These are phyloP conservation scores for Ctena decussata DNA, from an alignment of 2,888 invertebrate species.

Conservation along the genomic window DNA sequence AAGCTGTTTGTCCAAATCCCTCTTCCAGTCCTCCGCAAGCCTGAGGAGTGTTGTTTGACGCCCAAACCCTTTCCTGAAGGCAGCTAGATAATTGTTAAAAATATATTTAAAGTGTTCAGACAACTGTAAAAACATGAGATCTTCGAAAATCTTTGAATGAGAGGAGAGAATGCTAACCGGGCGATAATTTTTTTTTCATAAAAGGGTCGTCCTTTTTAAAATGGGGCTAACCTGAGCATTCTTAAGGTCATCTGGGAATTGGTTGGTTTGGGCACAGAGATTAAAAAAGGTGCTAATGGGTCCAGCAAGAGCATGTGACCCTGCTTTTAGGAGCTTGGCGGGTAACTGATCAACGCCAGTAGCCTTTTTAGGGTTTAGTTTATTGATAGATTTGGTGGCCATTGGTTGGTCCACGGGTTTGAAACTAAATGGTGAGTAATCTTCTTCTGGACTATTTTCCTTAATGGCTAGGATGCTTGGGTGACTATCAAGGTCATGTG, in stretches of 20 bases:
- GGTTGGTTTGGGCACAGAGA: not conserved
- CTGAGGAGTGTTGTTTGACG: slow-evolving; percentile 25
- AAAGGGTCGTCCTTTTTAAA: slow-evolving; percentile 28
- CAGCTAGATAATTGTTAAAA: no score
- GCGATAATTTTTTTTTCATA: slow-evolving; percentile 22
- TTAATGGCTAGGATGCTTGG: no score
- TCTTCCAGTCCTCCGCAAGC: no score
- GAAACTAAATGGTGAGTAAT: no score
- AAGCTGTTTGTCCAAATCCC: not conserved
- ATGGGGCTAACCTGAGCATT: slow-evolving; percentile 2
- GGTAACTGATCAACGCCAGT: no score
- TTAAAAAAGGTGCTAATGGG: not conserved
- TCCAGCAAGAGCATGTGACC: not conserved
- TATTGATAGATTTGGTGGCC: no score
- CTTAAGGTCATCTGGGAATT: slow-evolving; percentile 13
- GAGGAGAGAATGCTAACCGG: slow-evolving; percentile 24
- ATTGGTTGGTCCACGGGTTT: no score
- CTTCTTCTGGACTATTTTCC: no score
- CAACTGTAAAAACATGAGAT: slow-evolving; percentile 15
- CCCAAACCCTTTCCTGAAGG: slow-evolving; percentile 11
- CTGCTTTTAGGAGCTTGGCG: no score
- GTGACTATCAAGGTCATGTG: no score
- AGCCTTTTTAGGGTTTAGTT: no score
- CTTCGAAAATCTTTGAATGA: slow-evolving; percentile 20
- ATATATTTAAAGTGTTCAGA: no score